Conservation (phyloP, 2,113 vertebrate genomes). For the Myrmophylax atrothorax region DNA sequence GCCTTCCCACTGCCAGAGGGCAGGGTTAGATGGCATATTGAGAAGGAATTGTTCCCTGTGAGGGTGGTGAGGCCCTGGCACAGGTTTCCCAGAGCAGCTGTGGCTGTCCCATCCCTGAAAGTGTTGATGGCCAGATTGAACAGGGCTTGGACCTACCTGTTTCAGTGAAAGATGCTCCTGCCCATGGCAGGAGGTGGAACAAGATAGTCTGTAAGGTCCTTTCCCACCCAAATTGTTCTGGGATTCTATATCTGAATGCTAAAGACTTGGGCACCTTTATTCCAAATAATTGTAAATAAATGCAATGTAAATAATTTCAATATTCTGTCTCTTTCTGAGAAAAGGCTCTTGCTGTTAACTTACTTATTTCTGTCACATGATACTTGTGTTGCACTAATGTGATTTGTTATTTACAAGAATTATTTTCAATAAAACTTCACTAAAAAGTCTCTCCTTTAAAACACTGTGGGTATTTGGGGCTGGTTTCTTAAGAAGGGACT, state of each 20-base stretch:
- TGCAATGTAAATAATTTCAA: background rate
- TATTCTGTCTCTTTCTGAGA: background rate
- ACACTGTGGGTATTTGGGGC: background rate
- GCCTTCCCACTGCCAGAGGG: background rate
- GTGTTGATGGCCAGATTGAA: accelerated
- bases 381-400: background rate
- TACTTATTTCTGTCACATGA: background rate
- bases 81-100: accelerated
- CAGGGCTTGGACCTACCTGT: accelerated
- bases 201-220: background rate
- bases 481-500: background rate
- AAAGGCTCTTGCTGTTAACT: background rate
- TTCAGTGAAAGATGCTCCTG: background rate
- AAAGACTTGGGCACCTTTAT: background rate
- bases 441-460: background rate
- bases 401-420: background rate
- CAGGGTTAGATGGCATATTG: background rate
- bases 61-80: accelerated
- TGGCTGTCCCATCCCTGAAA: background rate
- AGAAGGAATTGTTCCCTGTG: accelerated
- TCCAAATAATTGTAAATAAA: background rate
- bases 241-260: background rate
- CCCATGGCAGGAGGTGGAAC: background rate
- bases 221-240: background rate
- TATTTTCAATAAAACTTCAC: background rate